Base-by-base conservation (phyloP, 2,113 vertebrate genomes). In the Cyanoderma ruficeps region DNA sequence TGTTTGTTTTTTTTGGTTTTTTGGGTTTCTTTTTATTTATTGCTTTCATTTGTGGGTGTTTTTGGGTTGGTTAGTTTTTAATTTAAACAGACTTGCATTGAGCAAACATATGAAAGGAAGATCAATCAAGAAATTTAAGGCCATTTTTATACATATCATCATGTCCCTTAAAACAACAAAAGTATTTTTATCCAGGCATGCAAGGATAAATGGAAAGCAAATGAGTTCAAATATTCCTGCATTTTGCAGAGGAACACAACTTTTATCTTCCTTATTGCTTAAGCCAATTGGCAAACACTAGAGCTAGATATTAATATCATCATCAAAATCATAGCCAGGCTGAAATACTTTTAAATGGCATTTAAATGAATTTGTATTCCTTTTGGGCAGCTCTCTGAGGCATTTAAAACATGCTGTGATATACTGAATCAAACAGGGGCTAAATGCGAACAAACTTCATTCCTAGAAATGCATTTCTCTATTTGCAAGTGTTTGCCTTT, bases 401-500 rank as follows among this genome's bases (percentile, higher is more conserved):
- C 55, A 68, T 83, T 90, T 47, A 50, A 82, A 92, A 47, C 70
- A 79, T 1, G 2, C 63, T 49, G 57, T 37, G 11, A 77, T 24
- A 7, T 53, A 47, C 57, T 19, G 78, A 79, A 71, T 41, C 89
- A 77, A 90, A 87, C 37, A 47, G 46, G 42, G 89, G 55, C 72
- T 91, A 78, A 96, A 83, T 4, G 50, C 1, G 14, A 92, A 87
- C 22, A 4, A 94, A 87, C 87, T 93, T 91, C 67, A 63, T 97
- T 94, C 96, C 96, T 89, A 86, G 91, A 95, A 97, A 95, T 80
- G 87, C 71, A 70, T 88, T 96, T 80, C 89, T 79, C 64, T 88
- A 63, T 75, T 61, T 78, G 79, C 72, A 94, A 97, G 95, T 69
- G 82, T 95, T 94, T 97, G 95, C 83, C 87, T 97, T 95, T 84